Percentiles rank a stretch among this genome's conserved stretches.
phyloP scores from a whole-genome alignment of 1,140 invertebrate species.

The Drosophila nikananu region DNA sequence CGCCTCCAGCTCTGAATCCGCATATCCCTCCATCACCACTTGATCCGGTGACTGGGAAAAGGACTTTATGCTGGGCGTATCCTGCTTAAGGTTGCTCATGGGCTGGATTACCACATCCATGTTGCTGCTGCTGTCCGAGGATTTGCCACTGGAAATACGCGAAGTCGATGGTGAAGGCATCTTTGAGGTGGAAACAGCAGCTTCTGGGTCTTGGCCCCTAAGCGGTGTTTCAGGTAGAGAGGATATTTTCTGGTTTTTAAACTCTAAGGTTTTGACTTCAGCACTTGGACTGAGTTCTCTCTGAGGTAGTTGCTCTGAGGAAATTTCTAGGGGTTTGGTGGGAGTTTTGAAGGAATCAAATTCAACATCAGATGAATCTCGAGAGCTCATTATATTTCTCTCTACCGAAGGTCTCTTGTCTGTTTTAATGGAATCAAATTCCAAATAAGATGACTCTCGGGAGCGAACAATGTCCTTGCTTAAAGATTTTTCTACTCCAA shows the following conservation, averaged over 20 bases:
- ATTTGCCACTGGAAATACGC: slow-evolving; percentile 31
- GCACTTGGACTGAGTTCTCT: background rate
- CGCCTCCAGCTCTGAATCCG: slow-evolving; percentile 63
- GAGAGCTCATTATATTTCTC: background rate
- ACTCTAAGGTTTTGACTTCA: background rate
- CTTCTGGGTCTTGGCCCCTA: background rate
- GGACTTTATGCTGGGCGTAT: slow-evolving; percentile 60
- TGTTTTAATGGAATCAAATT: background rate
- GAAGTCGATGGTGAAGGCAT: slow-evolving; percentile 18
- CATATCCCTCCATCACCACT: slow-evolving; percentile 53
- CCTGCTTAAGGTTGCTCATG: slow-evolving; percentile 51
- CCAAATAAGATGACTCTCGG: slow-evolving; percentile 4
- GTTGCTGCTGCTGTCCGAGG: slow-evolving; percentile 53
- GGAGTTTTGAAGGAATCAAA: background rate
- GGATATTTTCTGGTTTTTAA: slow-evolving; percentile 1
- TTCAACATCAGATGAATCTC: slow-evolving; percentile 16
- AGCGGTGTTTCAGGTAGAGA: slow-evolving; percentile 2
- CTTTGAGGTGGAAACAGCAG: background rate
- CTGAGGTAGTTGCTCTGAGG: background rate
- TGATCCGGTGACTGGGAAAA: slow-evolving; percentile 56
- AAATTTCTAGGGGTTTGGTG: background rate
- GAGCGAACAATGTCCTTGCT: background rate
- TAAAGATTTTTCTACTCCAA: background rate
- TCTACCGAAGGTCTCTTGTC: background rate
- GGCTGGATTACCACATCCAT: slow-evolving; percentile 57